These are phyloP conservation scores for Chrysomela aeneicollis DNA, from an alignment of 2,888 invertebrate species.

Conservation along the genomic window DNA sequence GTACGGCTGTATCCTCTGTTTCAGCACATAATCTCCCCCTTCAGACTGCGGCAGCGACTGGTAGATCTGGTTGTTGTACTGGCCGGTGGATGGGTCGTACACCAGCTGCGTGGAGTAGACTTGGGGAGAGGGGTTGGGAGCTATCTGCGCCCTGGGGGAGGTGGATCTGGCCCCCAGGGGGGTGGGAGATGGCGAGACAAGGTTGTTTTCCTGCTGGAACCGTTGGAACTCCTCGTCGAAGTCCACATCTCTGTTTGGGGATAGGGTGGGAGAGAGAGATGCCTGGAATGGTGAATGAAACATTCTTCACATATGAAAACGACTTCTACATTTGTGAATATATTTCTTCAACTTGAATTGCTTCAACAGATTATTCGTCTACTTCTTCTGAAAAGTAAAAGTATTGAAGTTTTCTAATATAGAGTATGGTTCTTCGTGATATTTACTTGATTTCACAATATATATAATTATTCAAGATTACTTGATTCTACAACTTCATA, in stretches of 20 bases:
- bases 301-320: too few relatives aligned
- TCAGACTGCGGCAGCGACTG: constrained; percentile 78
- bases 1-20: constrained; percentile 78
- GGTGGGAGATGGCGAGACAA: constrained; percentile 65
- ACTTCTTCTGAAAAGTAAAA: too few relatives aligned
- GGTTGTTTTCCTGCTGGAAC: constrained; percentile 73
- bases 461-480: too few relatives aligned
- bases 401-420: too few relatives aligned
- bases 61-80: constrained; percentile 80
- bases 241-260: constrained; percentile 60
- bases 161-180: constrained; percentile 55
- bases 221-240: constrained; percentile 79
- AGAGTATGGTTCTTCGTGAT: too few relatives aligned
- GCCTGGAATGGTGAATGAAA: constrained; percentile 26
- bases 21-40: constrained; percentile 72
- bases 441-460: too few relatives aligned
- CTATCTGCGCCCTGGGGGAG: constrained; percentile 54
- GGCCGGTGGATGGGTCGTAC: constrained; percentile 78
- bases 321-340: too few relatives aligned
- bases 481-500: too few relatives aligned
- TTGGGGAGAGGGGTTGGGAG: constrained; percentile 62
- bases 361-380: too few relatives aligned
- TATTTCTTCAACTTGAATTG: too few relatives aligned
- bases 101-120: constrained; percentile 81
- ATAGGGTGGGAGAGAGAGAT: constrained; percentile 20